Evolutionary conservation across 35 echinoderm and acorn worm species (phyloP).

Genomic region (Ophiothrix spiculata): DNA sequence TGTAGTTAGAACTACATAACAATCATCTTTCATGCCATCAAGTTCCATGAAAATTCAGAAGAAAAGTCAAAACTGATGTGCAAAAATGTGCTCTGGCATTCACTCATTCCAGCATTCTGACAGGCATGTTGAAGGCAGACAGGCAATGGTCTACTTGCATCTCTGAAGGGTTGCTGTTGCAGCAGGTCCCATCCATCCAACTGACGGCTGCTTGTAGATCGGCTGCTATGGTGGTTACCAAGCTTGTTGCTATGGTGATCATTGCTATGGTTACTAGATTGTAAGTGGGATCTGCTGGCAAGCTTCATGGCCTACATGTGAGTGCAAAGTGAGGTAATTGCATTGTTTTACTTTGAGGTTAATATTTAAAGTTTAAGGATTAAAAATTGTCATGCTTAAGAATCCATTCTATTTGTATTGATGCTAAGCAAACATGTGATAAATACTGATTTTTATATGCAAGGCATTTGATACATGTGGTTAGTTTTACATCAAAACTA

Average conservation of each 20-base stretch:
- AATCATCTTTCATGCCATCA: too few relatives aligned
- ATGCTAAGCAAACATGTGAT: too few relatives aligned
- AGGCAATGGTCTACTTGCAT: background rate
- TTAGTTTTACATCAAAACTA: too few relatives aligned
- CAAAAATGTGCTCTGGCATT: too few relatives aligned
- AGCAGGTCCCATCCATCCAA: background rate
- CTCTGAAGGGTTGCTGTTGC: background rate
- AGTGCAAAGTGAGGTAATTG: background rate
- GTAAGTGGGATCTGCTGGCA: slow-evolving; percentile 2
- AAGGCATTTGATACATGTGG: too few relatives aligned
- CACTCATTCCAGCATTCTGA: background rate
- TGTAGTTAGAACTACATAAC: too few relatives aligned
- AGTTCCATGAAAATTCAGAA: too few relatives aligned
- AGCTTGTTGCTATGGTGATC: background rate
- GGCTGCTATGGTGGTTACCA: background rate
- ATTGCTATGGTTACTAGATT: background rate
- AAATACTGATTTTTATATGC: too few relatives aligned
- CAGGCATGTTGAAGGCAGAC: slow-evolving; percentile 2
- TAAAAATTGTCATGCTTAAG: too few relatives aligned
- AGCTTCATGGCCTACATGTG: background rate
- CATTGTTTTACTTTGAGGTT: background rate
- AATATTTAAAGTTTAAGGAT: too few relatives aligned
- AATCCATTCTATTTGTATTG: too few relatives aligned
- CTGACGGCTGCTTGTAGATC: background rate
- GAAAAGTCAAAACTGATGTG: too few relatives aligned